Evolutionary conservation across 2,113 vertebrate species (phyloP).

Genomic region (Ifrita kowaldi): DNA sequence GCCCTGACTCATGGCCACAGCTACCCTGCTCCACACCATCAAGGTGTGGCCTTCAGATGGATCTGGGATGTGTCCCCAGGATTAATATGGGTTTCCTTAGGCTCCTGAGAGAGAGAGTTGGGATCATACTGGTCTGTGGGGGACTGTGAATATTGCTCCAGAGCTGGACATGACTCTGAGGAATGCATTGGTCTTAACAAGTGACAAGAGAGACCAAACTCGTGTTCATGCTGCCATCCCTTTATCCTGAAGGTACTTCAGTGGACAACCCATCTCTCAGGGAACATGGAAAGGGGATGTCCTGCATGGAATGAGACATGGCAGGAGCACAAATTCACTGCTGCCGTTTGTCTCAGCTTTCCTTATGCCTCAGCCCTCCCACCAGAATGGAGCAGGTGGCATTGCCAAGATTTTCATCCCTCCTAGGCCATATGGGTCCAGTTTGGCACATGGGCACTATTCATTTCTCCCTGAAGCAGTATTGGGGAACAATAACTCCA

Average conservation of each 20-base stretch:
- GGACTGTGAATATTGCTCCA: background rate
- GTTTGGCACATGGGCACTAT: background rate
- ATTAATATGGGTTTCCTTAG: background rate
- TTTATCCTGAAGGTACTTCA: background rate
- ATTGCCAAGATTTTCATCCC: background rate
- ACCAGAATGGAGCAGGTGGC: background rate
- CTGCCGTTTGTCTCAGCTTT: background rate
- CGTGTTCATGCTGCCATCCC: background rate
- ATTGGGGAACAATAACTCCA: background rate
- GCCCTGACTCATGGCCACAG: rapidly evolving
- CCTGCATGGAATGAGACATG: background rate
- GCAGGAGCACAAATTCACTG: background rate
- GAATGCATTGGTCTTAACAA: background rate
- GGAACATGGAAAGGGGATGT: background rate
- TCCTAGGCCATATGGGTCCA: background rate
- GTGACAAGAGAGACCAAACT: background rate
- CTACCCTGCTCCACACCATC: background rate
- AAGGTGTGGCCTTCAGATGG: background rate
- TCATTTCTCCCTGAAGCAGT: background rate
- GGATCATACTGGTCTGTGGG: background rate
- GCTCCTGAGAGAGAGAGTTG: background rate
- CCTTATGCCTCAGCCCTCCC: background rate
- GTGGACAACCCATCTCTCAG: background rate
- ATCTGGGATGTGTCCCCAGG: background rate
- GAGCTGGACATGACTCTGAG: background rate